Evolutionary conservation across 2,113 vertebrate genomes (phyloP), one percentile per base, ranked within the genome.

Genomic region (Xiphophorus couchianus): DNA sequence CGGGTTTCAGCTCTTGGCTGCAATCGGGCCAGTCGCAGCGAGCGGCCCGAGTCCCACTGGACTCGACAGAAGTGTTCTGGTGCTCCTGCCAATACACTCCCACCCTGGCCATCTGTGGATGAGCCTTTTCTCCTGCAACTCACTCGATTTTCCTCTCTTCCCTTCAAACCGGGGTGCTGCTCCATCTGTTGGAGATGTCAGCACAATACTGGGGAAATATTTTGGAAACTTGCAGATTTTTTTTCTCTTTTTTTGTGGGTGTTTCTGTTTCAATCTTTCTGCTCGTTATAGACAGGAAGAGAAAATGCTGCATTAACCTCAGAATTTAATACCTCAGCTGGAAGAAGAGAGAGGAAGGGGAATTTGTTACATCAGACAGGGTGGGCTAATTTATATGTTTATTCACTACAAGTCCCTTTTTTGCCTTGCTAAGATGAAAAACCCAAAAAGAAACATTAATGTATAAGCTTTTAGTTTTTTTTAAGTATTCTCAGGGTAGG

Each of bases 31-130:
- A 76, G 86, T 90, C 93, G 86, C 89, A 89, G 92, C 80, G 87
- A 90, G 93, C 30, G 71, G 83, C 85, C 82, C 67, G 84, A 84
- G 82, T 92, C 92, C 87, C 91, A 91, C 92, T 93, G 93, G 93
- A 94, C 88, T 88, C 71, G 82, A 86, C 91, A 91, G 88, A 90
- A 92, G 87, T 93, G 92, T 91, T 92, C 92, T 91, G 84, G 75
- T 79, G 74, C 91, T 85, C 88, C 80, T 91, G 93, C 93, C 93
- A 94, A 89, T 83, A 87, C 89, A 91, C 92, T 92, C 93, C 93
- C 91, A 95, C 94, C 87, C 90, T 68, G 90, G 67, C 94, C 94
- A 95, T 95, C 94, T 95, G 93, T 91, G 86, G 90, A 90, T 62
- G 71, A 88, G 89, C 91, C 91, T 90, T 91, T 91, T 91, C 82